Evolutionary conservation across 2,797 vertebrate genomes (phyloP), one percentile per base, ranked within the genome.

Genomic region (Spea hammondii): DNA sequence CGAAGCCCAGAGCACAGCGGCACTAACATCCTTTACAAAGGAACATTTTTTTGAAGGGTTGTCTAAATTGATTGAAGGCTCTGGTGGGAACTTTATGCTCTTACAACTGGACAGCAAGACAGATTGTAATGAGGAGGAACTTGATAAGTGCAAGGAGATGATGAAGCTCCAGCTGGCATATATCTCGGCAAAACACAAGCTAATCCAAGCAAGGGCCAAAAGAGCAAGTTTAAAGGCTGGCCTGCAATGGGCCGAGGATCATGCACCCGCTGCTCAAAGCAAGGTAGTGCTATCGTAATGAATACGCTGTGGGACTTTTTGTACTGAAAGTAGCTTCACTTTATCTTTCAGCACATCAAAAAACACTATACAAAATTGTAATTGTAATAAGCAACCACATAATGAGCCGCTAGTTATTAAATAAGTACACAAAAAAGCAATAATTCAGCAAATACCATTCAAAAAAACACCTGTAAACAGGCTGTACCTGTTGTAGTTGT

Each of bases 1-100:
- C 72, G 95, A 97, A 86, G 95, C 95, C 65, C 87, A 90, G 81
- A 94, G 91, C 87, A 97, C 96, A 3, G 92, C 94, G 85, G 91
- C 92, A 0, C 87, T 98, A 14, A 79, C 88, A 1, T 84, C 87
- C 0, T 93, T 94, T 78, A 89, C 95, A 0, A 94, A 91, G 83
- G 92, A 85, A 0, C 86, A 92, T 76, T 95, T 95, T 83, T 93
- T 89, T 84, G 87, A 88, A 74, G 93, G 88, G 14, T 84, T 90
- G 60, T 85, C 90, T 1, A 92, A 93, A 62, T 80, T 94, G 6
- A 86, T 93, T 77, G 92, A 93, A 83, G 93, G 85, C 12, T 93
- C 94, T 57, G 89, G 80, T 46, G 88, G 91, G 6, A 92, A 88
- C 82, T 91, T 95, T 80, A 91, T 92, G 8, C 88, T 95, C 44